phyloP scores from a whole-genome alignment of 2,113 vertebrate species.

The Chrysochloris asiatica region DNA sequence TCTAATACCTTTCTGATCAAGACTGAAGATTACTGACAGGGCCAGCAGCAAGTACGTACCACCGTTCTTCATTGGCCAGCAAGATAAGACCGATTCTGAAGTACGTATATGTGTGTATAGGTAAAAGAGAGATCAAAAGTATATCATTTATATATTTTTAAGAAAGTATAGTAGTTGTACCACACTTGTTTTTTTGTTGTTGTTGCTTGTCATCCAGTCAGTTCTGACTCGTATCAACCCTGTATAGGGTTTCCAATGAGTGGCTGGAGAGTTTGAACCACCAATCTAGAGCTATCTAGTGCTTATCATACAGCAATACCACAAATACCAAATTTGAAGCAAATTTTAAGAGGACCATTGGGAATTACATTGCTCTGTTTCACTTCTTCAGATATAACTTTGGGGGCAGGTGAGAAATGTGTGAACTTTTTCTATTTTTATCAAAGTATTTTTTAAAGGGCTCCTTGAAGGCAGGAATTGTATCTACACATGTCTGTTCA shows the following conservation, averaged over 20 bases:
- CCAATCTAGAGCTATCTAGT: too few species aligned
- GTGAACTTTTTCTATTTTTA: background rate
- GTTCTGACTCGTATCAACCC: too few species aligned
- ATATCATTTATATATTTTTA: too few species aligned
- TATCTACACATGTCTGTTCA: background rate
- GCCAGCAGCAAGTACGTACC: background rate
- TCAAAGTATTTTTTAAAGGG: background rate
- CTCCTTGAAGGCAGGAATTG: background rate
- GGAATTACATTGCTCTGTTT: background rate
- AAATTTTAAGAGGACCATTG: background rate
- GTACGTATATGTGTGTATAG: background rate
- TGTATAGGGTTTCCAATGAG: background rate
- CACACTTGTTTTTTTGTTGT: too few species aligned
- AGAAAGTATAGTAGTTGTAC: too few species aligned
- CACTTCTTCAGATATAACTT: background rate
- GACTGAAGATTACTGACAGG: background rate
- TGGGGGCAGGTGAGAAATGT: background rate
- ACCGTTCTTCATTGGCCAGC: background rate
- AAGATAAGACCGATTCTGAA: background rate
- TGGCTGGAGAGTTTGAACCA: too few species aligned
- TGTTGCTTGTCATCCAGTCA: too few species aligned
- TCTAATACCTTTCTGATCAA: slow-evolving; percentile 42
- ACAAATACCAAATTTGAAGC: slow-evolving; percentile 27
- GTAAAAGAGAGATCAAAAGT: too few species aligned
- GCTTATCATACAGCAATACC: background rate